Conservation (phyloP, 1,140 invertebrate genomes). For the Galendromus occidentalis region DNA sequence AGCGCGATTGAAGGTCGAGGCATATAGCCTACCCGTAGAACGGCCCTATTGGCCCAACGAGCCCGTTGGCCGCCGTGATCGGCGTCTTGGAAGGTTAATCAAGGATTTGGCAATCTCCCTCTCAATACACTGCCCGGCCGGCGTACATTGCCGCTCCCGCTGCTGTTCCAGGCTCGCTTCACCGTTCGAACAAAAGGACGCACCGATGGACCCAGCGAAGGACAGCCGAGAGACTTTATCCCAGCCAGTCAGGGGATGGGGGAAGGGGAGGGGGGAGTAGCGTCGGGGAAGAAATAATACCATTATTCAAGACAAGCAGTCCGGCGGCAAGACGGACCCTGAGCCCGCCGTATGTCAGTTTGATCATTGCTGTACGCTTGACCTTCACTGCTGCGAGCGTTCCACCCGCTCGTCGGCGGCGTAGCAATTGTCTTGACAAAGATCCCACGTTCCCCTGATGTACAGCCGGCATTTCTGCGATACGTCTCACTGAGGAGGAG, state of each 20-base stretch:
- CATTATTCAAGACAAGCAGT: background rate
- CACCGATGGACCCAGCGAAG: background rate
- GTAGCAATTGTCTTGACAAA: too few relatives aligned
- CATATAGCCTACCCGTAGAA: too few relatives aligned
- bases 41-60: background rate
- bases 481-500: too few relatives aligned
- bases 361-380: background rate
- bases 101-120: constrained; percentile 9
- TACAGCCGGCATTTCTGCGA: too few relatives aligned
- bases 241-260: background rate
- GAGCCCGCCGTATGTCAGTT: background rate
- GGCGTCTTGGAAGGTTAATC: background rate
- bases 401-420: too few relatives aligned
- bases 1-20: too few relatives aligned
- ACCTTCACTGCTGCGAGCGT: too few relatives aligned
- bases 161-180: background rate
- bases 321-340: background rate
- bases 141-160: background rate
- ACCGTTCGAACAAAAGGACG: background rate
- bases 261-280: background rate
- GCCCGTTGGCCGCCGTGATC: background rate
- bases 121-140: background rate
- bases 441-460: too few relatives aligned
- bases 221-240: background rate
- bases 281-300: constrained; percentile 5